phyloP scores from a whole-genome alignment of 1,140 invertebrate genomes.

The Caenorhabditis briggsae region DNA sequence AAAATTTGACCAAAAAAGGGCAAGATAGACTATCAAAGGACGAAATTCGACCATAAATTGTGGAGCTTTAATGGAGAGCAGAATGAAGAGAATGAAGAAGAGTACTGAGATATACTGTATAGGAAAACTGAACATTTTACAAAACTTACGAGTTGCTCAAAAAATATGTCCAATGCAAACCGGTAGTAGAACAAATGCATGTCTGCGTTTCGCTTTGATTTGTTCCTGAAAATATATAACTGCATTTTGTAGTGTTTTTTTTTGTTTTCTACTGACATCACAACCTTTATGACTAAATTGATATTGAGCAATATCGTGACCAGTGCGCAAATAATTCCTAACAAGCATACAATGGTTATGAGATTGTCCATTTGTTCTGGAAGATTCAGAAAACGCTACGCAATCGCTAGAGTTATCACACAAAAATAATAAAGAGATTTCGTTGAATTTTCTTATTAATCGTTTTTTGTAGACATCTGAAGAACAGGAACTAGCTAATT shows the following conservation, averaged over 20 bases:
- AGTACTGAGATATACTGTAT: not conserved
- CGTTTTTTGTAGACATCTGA: too few relatives aligned
- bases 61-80: not conserved
- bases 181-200: constrained; percentile 37
- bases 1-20: not conserved
- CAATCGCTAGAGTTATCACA: too few relatives aligned
- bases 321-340: not conserved
- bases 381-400: too few relatives aligned
- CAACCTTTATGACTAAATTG: too few relatives aligned
- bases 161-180: not conserved
- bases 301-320: not conserved
- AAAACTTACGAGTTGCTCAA: not conserved
- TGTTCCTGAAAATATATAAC: too few relatives aligned
- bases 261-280: too few relatives aligned
- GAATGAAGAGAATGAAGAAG: not conserved
- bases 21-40: not conserved
- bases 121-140: not conserved
- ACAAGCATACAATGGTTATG: not conserved
- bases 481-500: too few relatives aligned
- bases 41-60: not conserved
- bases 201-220: not conserved
- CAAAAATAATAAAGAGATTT: too few relatives aligned
- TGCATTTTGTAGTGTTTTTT: too few relatives aligned
- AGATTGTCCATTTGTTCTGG: not conserved
- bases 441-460: too few relatives aligned